Percentiles rank a stretch among this genome's conserved stretches.
Evolutionary conservation across 2,113 vertebrate species (phyloP).

Genomic region (Machaerirhynchus nigripectus): DNA sequence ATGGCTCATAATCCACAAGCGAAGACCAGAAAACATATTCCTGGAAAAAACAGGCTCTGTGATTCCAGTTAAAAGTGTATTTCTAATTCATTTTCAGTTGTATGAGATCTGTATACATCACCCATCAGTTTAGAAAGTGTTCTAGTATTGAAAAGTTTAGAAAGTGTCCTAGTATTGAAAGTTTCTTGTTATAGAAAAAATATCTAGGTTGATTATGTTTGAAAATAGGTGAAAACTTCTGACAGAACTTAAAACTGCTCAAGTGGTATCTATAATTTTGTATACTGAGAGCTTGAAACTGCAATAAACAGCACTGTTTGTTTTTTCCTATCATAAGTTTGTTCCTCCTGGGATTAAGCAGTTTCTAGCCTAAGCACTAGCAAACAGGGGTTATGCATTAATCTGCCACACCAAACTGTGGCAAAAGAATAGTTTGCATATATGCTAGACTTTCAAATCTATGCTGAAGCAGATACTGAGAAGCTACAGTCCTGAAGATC

Average conservation of each 20-base stretch:
- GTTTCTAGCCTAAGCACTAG: neutral
- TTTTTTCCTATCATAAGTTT: neutral
- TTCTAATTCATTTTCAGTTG: neutral
- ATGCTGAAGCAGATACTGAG: neutral
- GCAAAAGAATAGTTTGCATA: neutral
- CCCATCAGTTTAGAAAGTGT: neutral
- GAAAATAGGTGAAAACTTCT: neutral
- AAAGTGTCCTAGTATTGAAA: neutral
- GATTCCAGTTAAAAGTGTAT: neutral
- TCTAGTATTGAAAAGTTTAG: neutral
- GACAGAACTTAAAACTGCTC: neutral
- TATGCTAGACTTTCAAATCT: neutral
- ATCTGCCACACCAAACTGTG: neutral
- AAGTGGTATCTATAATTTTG: neutral
- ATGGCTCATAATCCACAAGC: fast-evolving
- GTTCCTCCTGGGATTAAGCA: neutral
- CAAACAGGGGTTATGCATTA: neutral
- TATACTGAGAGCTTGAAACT: neutral
- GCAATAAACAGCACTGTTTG: neutral
- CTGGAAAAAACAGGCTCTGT: neutral
- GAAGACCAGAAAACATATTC: neutral
- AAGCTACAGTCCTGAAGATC: neutral
- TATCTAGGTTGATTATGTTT: neutral
- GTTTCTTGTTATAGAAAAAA: neutral
- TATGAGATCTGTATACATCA: neutral